phyloP scores from a whole-genome alignment of 92 coral and sea anemone genomes.

The Epizoanthus fatuus region DNA sequence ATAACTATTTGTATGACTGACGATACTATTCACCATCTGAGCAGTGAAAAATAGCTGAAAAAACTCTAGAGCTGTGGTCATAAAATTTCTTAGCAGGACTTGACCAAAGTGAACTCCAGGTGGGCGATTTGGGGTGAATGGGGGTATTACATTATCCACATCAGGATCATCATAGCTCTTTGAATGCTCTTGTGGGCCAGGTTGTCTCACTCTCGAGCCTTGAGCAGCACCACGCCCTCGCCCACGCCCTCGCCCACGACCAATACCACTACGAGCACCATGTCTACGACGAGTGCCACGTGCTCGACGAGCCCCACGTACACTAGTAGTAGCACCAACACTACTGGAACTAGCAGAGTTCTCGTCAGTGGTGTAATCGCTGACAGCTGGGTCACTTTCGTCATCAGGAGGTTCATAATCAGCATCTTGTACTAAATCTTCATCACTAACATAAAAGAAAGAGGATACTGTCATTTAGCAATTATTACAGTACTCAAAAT shows the following conservation, averaged over 20 bases:
- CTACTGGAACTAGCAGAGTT: constrained; percentile 2
- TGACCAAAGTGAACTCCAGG: too few species aligned
- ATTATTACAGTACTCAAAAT: background rate
- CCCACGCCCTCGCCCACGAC: too few species aligned
- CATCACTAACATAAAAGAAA: constrained; percentile 7
- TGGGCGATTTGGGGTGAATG: too few species aligned
- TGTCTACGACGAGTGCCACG: constrained; percentile 26
- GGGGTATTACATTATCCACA: too few species aligned
- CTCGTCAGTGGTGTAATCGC: constrained; percentile 3
- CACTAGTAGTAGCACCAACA: constrained; percentile 38
- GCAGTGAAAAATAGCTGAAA: constrained; percentile 66
- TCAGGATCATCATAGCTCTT: too few species aligned
- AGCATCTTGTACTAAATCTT: constrained; percentile 1
- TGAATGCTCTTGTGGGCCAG: too few species aligned
- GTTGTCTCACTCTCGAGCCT: too few species aligned
- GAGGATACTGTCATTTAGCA: background rate
- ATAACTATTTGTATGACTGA: constrained; percentile 75
- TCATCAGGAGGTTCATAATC: constrained; percentile 12
- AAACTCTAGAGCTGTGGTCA: constrained; percentile 70
- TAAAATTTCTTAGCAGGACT: constrained; percentile 43
- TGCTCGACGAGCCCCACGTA: constrained; percentile 25
- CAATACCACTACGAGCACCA: too few species aligned
- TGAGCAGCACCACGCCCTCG: too few species aligned
- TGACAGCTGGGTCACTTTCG: background rate
- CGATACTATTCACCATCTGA: constrained; percentile 61